These are phyloP conservation scores for Nibea coibor DNA, from an alignment of 2,113 vertebrate species.

Conservation along the genomic window DNA sequence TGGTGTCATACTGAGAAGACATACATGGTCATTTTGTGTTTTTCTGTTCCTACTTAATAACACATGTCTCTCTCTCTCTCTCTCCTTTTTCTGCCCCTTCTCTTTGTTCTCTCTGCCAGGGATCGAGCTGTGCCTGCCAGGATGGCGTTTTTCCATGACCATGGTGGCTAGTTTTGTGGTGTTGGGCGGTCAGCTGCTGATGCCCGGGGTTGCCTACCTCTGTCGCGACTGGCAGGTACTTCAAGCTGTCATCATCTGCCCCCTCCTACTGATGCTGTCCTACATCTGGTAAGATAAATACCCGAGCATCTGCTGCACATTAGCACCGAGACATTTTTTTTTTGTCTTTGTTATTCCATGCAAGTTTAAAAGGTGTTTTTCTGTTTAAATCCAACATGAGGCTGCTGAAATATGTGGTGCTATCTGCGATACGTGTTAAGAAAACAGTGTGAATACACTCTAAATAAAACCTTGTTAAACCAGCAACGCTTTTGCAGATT, in stretches of 20 bases:
- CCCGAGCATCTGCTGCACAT: conserved; percentile 1
- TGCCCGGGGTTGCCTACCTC: conserved; percentile 92
- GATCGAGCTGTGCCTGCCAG: conserved; percentile 94
- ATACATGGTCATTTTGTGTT: not conserved
- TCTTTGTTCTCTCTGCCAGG: conserved; percentile 79
- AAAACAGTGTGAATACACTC: not conserved
- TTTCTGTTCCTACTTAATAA: not conserved
- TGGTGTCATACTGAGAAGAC: too few relatives aligned
- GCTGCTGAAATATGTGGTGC: not conserved
- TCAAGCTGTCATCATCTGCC: conserved; percentile 94
- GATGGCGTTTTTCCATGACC: conserved; percentile 94
- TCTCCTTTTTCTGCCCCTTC: not conserved
- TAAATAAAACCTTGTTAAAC: conserved; percentile 15
- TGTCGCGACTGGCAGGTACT: conserved; percentile 95
- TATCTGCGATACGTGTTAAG: not conserved
- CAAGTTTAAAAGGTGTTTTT: conserved; percentile 5
- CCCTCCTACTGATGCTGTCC: conserved; percentile 93
- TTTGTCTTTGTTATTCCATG: not conserved
- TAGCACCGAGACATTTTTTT: not conserved
- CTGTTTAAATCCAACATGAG: not conserved
- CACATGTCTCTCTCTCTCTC: not conserved
- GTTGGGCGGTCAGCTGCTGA: conserved; percentile 92
- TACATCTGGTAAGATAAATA: conserved; percentile 91
- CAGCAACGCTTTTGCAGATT: not conserved
- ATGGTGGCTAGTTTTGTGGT: conserved; percentile 96